Evolutionary conservation across 2,888 invertebrate species (phyloP).

Genomic region (Stenodera caucasica): DNA sequence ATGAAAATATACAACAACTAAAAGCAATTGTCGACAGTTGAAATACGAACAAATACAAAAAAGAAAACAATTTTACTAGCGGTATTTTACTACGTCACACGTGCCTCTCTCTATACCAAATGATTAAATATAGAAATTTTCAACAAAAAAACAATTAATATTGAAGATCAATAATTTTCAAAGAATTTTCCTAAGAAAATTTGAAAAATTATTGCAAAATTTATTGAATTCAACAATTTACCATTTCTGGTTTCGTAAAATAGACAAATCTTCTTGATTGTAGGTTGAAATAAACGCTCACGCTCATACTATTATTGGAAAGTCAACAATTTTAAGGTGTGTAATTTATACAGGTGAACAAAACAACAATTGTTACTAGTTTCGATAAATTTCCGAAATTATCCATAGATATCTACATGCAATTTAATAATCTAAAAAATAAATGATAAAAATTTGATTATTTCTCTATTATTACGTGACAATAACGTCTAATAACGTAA

Average conservation of each 20-base stretch:
- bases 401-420: not conserved
- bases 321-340: constrained; percentile 25
- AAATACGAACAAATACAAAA: not conserved
- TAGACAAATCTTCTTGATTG: constrained; percentile 10
- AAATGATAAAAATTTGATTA: no score
- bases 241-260: constrained; percentile 6
- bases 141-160: not conserved
- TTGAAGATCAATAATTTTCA: not conserved
- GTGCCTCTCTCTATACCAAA: not conserved
- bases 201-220: no score
- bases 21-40: not conserved
- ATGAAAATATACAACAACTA: constrained; percentile 9
- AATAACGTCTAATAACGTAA: no score
- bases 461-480: no score
- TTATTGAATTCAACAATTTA: no score
- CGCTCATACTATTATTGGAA: constrained; percentile 20
- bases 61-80: constrained; percentile 12
- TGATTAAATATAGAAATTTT: constrained; percentile 4
- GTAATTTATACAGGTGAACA: constrained; percentile 13
- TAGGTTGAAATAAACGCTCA: constrained; percentile 21
- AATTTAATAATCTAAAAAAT: no score
- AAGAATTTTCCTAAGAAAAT: no score
- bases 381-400: not conserved
- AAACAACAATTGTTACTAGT: not conserved
- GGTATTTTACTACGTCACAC: constrained; percentile 6